Evolutionary conservation across 2,888 invertebrate species (phyloP).

Genomic region (Kryphioiulus occultus): DNA sequence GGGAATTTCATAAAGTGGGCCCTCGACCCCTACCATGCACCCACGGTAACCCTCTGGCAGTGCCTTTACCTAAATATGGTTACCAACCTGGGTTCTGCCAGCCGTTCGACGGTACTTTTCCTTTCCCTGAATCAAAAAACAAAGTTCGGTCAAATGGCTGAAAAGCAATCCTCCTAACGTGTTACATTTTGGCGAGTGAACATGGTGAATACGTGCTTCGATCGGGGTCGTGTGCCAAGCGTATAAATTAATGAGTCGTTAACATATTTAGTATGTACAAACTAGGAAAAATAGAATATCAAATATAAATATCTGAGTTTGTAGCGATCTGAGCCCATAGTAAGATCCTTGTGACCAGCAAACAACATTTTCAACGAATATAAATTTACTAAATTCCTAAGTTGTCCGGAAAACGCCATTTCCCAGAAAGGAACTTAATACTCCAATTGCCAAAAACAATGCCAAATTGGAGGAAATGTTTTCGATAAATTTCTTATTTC

Average conservation of each 20-base stretch:
- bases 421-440: too few relatives aligned
- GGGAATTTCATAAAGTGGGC: too few relatives aligned
- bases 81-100: conserved; percentile 32
- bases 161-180: neutral
- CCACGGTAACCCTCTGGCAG: neutral
- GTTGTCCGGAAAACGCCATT: too few relatives aligned
- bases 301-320: neutral
- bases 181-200: neutral
- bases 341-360: neutral
- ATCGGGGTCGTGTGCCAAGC: neutral
- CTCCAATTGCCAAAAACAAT: too few relatives aligned
- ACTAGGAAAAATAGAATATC: neutral
- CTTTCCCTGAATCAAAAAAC: conserved; percentile 39
- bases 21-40: neutral
- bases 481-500: too few relatives aligned
- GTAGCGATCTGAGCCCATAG: neutral
- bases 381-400: too few relatives aligned
- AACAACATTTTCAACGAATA: too few relatives aligned
- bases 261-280: neutral
- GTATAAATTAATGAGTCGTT: neutral
- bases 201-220: neutral
- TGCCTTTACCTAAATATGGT: neutral
- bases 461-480: too few relatives aligned
- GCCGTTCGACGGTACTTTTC: conserved; percentile 21
- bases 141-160: neutral